Percentiles rank a stretch among this genome's conserved stretches.
phyloP scores from a whole-genome alignment of 2,888 invertebrate species.

The Drosophila conformis region DNA sequence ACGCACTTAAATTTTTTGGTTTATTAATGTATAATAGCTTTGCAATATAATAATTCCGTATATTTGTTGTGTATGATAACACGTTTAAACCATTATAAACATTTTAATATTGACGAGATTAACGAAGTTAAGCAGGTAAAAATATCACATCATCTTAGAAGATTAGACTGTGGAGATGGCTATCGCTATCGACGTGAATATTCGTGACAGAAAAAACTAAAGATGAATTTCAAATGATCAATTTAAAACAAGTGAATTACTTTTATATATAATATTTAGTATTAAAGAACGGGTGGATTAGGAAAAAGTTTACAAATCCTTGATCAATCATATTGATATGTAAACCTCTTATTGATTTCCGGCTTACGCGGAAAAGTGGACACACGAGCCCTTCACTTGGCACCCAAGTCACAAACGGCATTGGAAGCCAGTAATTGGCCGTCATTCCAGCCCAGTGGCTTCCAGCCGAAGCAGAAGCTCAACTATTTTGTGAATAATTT shows the following conservation, averaged over 20 bases:
- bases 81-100: not conserved
- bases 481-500: conserved; percentile 90
- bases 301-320: rapidly evolving
- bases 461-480: conserved; percentile 90
- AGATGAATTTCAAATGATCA: not conserved
- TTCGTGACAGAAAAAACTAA: not conserved
- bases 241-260: not conserved
- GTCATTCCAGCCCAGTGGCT: conserved; percentile 88
- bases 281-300: not conserved
- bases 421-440: conserved; percentile 92
- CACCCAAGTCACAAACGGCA: conserved; percentile 93
- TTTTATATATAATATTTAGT: not conserved
- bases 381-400: conserved; percentile 94
- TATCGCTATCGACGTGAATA: conserved; percentile 84
- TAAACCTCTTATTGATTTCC: too few species aligned
- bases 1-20: not conserved
- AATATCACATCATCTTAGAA: not conserved
- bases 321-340: not conserved
- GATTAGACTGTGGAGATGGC: conserved; percentile 85
- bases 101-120: not conserved
- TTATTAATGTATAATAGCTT: not conserved
- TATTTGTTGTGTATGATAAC: not conserved
- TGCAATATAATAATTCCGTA: not conserved
- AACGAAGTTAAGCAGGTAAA: not conserved
- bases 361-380: conserved; percentile 92